These are phyloP conservation scores for Pantelozetes paolii DNA, from an alignment of 2,888 invertebrate genomes.

Conservation along the genomic window DNA sequence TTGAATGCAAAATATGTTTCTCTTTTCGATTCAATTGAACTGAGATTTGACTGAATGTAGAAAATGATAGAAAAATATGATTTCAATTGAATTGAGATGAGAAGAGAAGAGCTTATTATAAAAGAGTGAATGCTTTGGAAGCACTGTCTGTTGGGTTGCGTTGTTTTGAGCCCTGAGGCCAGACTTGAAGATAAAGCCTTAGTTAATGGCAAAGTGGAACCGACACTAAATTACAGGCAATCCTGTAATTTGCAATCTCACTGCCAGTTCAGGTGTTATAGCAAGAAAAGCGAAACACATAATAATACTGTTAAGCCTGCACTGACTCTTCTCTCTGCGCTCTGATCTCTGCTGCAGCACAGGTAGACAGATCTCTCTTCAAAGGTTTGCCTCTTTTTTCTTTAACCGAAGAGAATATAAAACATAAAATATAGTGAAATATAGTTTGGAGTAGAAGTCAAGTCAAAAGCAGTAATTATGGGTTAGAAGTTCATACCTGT, in stretches of 20 bases:
- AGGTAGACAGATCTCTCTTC: neutral
- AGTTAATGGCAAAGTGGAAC: constrained; percentile 30
- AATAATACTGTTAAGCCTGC: constrained; percentile 13
- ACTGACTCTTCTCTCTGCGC: neutral
- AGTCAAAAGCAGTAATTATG: constrained; percentile 20
- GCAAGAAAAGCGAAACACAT: neutral
- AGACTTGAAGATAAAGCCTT: neutral
- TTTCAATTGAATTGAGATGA: neutral
- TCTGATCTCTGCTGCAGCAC: neutral
- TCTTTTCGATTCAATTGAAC: neutral
- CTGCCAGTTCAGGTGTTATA: constrained; percentile 25
- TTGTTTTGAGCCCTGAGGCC: constrained; percentile 19
- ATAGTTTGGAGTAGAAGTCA: neutral
- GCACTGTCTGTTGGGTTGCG: constrained; percentile 12
- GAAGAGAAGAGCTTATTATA: constrained; percentile 1
- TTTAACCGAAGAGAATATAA: neutral
- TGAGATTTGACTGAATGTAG: neutral
- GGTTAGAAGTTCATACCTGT: constrained; percentile 27
- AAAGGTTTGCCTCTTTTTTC: constrained; percentile 27
- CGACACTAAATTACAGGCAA: constrained; percentile 32
- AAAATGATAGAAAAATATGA: neutral
- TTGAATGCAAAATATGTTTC: neutral
- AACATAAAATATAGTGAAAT: neutral
- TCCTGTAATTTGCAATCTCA: constrained; percentile 24
- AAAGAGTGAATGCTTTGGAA: neutral